Percentiles rank a stretch among this genome's conserved stretches.
Evolutionary conservation across 2,797 vertebrate species (phyloP).

Genomic region (Coregonus sp.): DNA sequence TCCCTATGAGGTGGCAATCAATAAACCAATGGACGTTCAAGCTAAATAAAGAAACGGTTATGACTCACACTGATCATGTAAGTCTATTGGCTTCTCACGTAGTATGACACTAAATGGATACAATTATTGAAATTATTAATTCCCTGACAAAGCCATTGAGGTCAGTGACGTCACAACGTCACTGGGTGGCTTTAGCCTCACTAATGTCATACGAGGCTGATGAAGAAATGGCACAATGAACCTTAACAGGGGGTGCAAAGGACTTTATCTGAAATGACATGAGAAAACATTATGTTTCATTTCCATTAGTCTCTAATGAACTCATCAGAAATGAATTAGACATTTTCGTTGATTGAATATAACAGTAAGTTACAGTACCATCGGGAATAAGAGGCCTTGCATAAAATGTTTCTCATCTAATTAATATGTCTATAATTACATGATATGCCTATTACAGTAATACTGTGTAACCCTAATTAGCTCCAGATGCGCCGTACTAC

Average conservation of each 20-base stretch:
- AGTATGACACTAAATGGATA: neutral
- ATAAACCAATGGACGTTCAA: neutral
- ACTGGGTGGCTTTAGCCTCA: constrained; percentile 14
- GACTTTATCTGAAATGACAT: constrained; percentile 43
- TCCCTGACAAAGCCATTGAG: neutral
- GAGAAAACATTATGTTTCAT: constrained; percentile 32
- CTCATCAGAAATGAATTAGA: constrained; percentile 57
- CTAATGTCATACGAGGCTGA: constrained; percentile 25
- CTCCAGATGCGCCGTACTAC: too few species aligned
- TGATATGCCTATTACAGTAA: too few species aligned
- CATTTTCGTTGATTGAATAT: constrained; percentile 52
- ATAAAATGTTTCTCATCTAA: too few species aligned
- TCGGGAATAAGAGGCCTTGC: constrained; percentile 24
- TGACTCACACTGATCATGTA: neutral
- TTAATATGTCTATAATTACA: too few species aligned
- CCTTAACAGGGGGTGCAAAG: constrained; percentile 47
- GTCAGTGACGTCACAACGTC: constrained; percentile 10
- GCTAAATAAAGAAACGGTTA: neutral
- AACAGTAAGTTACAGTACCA: constrained; percentile 33
- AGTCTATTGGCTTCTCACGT: neutral
- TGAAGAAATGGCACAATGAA: constrained; percentile 44
- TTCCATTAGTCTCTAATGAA: constrained; percentile 48
- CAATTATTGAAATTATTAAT: too few species aligned
- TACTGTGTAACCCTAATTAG: too few species aligned
- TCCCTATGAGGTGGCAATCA: too few species aligned